phyloP scores from a whole-genome alignment of 2,888 invertebrate species.

The Lamellibrachia columna region DNA sequence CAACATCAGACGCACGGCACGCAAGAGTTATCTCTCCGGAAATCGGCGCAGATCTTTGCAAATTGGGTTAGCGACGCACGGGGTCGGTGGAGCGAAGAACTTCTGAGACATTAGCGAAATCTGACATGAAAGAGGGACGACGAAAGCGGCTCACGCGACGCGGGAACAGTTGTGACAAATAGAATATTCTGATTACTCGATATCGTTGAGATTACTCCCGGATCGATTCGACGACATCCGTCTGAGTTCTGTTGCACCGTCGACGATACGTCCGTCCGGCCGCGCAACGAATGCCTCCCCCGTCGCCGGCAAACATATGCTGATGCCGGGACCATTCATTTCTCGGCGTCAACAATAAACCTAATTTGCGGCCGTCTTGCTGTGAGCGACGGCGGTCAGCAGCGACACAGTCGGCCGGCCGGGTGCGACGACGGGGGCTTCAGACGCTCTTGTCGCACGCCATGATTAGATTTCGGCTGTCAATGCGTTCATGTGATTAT shows the following conservation, averaged over 20 bases:
- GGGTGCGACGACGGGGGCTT: background rate
- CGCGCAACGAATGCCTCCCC: background rate
- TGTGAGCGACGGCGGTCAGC: background rate
- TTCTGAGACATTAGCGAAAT: background rate
- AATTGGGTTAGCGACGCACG: background rate
- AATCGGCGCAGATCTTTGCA: background rate
- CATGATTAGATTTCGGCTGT: background rate
- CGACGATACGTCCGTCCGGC: background rate
- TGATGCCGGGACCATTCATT: background rate
- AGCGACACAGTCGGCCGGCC: background rate
- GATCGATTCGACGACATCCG: background rate
- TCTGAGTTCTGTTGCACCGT: background rate
- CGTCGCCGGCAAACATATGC: background rate
- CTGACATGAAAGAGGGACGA: background rate
- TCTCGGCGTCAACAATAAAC: background rate
- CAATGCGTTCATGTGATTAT: background rate
- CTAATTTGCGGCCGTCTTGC: background rate
- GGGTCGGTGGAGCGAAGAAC: background rate
- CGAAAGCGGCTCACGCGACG: background rate
- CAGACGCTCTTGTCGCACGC: background rate
- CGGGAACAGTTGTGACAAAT: conserved; percentile 16
- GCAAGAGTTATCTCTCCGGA: background rate
- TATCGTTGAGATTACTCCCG: conserved; percentile 16
- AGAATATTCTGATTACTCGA: conserved; percentile 12
- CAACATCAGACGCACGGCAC: background rate